Conservation (phyloP, 92 coral and sea anemone genomes). For the Desmophyllum pertusum region DNA sequence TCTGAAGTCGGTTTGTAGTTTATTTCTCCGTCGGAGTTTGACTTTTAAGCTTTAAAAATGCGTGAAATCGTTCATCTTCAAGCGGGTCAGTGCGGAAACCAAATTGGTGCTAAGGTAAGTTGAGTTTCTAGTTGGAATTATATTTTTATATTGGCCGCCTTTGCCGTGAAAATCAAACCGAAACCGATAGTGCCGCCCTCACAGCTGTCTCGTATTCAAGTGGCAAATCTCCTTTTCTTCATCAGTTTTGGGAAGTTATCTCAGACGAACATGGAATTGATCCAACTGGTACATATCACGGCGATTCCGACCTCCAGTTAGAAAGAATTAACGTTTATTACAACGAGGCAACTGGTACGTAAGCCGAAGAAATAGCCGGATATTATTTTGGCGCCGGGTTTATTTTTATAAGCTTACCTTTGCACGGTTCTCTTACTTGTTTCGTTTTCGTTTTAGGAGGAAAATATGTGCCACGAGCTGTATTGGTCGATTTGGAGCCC, state of each 20-base stretch:
- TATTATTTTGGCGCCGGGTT: neutral
- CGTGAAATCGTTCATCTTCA: constrained; percentile 99
- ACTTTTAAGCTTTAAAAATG: constrained; percentile 71
- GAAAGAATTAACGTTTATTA: constrained; percentile 96
- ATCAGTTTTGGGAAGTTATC: constrained; percentile 91
- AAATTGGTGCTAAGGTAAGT: constrained; percentile 97
- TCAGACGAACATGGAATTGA: constrained; percentile 98
- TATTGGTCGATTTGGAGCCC: constrained; percentile 94
- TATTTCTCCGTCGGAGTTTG: constrained; percentile 49
- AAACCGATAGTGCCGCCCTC: neutral
- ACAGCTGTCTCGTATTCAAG: neutral
- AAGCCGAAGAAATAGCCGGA: neutral
- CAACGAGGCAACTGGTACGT: constrained; percentile 95
- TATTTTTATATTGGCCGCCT: neutral
- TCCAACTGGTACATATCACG: constrained; percentile 95
- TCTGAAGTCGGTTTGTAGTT: constrained; percentile 19
- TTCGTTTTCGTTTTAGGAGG: constrained; percentile 71
- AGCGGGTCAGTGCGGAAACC: constrained; percentile 99
- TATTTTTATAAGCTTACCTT: neutral
- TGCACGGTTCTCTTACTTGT: neutral
- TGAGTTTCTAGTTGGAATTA: neutral
- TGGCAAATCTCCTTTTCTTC: constrained; percentile 16
- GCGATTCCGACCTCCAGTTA: constrained; percentile 95
- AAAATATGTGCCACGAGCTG: constrained; percentile 97
- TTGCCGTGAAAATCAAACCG: neutral